A percentile compares a stretch with the other conserved stretches of the same genome.
Conservation (phyloP, 2,888 invertebrate species). For the Monopis laevigella region DNA sequence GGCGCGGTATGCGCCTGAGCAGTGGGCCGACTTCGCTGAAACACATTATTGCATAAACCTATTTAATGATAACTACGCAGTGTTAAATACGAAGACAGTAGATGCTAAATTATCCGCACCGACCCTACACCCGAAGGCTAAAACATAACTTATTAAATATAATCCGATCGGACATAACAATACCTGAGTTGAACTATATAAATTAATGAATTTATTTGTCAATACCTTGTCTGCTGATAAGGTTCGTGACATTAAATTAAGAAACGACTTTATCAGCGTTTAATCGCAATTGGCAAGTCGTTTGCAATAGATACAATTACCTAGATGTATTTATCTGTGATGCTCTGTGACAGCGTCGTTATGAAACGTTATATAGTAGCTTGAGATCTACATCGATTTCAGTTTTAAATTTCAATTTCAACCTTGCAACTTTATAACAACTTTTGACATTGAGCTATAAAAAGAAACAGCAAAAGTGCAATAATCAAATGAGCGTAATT, state of each 20-base stretch:
- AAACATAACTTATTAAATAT: not conserved
- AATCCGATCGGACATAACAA: not conserved
- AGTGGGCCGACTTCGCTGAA: conserved; percentile 62
- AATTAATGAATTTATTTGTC: conserved; percentile 1
- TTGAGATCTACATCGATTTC: no score
- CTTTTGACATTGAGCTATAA: no score
- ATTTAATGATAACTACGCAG: conserved; percentile 4
- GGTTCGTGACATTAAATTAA: conserved; percentile 1
- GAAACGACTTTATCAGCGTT: conserved; percentile 3
- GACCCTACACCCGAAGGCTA: not conserved
- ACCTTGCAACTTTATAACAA: no score
- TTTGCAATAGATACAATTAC: conserved; percentile 8
- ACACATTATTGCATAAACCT: conserved; percentile 31
- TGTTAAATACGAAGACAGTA: conserved; percentile 5
- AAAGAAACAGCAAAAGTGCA: no score
- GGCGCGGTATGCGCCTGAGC: conserved; percentile 52
- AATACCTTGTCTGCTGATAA: conserved; percentile 1
- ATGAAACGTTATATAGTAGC: no score
- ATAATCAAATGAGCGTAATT: conserved; percentile 7
- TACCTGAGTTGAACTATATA: not conserved
- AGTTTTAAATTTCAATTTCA: no score
- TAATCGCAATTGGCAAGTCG: conserved; percentile 7
- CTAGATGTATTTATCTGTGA: conserved; percentile 6
- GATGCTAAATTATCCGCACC: no score
- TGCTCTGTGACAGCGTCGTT: not conserved